Evolutionary conservation across 2,113 vertebrate genomes (phyloP).

Genomic region (Sander vitreus): DNA sequence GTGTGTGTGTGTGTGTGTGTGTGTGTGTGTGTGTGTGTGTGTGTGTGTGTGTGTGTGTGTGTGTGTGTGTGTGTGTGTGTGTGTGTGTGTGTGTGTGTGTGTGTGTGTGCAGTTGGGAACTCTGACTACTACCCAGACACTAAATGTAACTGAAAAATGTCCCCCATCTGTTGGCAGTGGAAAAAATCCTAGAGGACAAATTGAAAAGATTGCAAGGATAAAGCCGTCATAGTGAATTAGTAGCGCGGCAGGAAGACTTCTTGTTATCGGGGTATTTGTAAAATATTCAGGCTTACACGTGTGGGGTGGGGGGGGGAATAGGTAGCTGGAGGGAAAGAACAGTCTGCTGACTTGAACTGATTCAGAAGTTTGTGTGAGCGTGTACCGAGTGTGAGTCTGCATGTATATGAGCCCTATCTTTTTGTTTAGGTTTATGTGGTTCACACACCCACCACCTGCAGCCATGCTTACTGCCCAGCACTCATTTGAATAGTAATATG

Average conservation of each 20-base stretch:
- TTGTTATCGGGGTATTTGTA: constrained; percentile 73
- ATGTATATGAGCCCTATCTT: constrained; percentile 39
- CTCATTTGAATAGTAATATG: constrained; percentile 53
- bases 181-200: constrained; percentile 75
- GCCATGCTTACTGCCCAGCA: constrained; percentile 29
- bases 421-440: constrained; percentile 14
- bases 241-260: constrained; percentile 60
- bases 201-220: constrained; percentile 83
- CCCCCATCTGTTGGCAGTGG: constrained; percentile 71
- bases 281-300: constrained; percentile 70
- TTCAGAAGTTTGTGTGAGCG: constrained; percentile 45
- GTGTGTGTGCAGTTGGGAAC: constrained; percentile 13
- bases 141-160: constrained; percentile 73
- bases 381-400: constrained; percentile 32
- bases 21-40: constrained; percentile 10
- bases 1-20: constrained; percentile 16
- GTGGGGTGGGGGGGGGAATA: neutral
- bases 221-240: constrained; percentile 77
- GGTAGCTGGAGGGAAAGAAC: constrained; percentile 47
- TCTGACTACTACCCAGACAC: constrained; percentile 43
- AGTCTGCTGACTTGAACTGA: constrained; percentile 57
- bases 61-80: constrained; percentile 4
- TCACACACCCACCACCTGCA: constrained; percentile 42
- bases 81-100: constrained; percentile 10
- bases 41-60: constrained; percentile 1